Percentiles rank a stretch among this genome's conserved stretches.
These are phyloP conservation scores for Decapterus maruadsi DNA, from an alignment of 2,797 vertebrate genomes.

Conservation along the genomic window DNA sequence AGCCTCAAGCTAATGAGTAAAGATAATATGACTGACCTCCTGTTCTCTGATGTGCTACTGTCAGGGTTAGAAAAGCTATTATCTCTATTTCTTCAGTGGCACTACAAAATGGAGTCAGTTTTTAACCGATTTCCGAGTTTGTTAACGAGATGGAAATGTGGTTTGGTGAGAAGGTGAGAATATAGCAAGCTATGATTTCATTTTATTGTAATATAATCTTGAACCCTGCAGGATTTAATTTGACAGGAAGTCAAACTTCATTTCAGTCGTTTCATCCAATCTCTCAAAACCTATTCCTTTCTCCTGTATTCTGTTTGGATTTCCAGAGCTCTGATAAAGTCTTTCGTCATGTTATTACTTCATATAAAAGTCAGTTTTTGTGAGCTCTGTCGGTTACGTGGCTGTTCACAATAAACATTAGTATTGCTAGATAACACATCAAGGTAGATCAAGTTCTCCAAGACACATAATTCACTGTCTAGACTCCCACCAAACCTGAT, in stretches of 20 bases:
- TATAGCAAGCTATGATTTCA: too few species aligned
- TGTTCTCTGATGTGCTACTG: background rate
- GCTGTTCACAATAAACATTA: constrained; percentile 47
- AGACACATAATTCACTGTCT: constrained; percentile 75
- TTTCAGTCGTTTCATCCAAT: background rate
- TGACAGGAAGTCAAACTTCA: background rate
- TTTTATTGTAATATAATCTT: background rate
- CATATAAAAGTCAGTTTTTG: background rate
- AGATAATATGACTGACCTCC: background rate
- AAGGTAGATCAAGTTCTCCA: constrained; percentile 59
- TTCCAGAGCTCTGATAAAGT: constrained; percentile 7
- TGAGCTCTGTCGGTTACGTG: constrained; percentile 18
- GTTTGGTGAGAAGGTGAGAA: too few species aligned
- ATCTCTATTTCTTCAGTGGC: background rate
- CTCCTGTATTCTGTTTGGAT: background rate
- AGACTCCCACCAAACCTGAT: constrained; percentile 74
- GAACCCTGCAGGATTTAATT: background rate
- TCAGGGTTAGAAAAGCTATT: background rate
- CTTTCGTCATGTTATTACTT: background rate
- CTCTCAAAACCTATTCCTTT: background rate
- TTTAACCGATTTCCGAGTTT: too few species aligned
- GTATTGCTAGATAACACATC: constrained; percentile 64
- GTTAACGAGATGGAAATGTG: too few species aligned
- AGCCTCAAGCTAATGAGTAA: background rate
- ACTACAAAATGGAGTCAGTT: background rate